These are phyloP conservation scores for Beroe forskalii DNA, from an alignment of 37 sponge, comb jelly and placozoan genomes.

Conservation along the genomic window DNA sequence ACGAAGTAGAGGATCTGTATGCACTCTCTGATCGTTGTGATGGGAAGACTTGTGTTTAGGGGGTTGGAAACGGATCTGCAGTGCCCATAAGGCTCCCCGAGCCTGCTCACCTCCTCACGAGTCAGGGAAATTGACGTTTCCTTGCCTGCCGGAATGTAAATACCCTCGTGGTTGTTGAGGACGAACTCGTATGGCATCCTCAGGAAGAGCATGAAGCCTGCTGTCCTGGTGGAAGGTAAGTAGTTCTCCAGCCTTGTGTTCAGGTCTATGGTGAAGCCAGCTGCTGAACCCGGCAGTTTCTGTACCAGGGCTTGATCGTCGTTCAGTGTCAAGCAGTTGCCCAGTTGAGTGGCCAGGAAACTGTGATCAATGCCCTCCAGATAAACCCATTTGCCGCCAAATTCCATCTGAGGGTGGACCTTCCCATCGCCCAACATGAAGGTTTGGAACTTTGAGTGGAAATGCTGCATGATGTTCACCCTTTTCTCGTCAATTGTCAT, in stretches of 20 bases:
- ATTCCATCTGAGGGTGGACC: not conserved
- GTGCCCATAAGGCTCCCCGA: not conserved
- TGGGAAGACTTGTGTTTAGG: not conserved
- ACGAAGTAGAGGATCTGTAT: not conserved
- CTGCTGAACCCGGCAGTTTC: not conserved
- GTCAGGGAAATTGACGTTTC: not conserved
- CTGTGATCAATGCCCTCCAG: not conserved
- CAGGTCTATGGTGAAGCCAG: not conserved
- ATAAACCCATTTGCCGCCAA: not conserved
- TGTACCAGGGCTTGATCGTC: not conserved
- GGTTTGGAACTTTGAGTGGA: too few relatives aligned
- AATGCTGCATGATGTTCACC: too few relatives aligned
- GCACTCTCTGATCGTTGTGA: not conserved
- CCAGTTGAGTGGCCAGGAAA: not conserved
- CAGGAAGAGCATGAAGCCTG: not conserved
- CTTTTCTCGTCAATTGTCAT: too few relatives aligned
- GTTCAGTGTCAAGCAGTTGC: not conserved
- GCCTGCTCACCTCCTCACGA: not conserved
- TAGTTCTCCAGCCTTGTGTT: not conserved
- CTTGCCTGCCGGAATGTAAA: not conserved
- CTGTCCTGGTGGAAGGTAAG: not conserved
- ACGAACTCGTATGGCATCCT: not conserved
- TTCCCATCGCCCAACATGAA: not conserved
- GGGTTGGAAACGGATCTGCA: not conserved
- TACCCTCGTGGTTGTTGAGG: not conserved